These are phyloP conservation scores for Lucilia cuprina DNA, from an alignment of 1,140 invertebrate species.

Conservation along the genomic window DNA sequence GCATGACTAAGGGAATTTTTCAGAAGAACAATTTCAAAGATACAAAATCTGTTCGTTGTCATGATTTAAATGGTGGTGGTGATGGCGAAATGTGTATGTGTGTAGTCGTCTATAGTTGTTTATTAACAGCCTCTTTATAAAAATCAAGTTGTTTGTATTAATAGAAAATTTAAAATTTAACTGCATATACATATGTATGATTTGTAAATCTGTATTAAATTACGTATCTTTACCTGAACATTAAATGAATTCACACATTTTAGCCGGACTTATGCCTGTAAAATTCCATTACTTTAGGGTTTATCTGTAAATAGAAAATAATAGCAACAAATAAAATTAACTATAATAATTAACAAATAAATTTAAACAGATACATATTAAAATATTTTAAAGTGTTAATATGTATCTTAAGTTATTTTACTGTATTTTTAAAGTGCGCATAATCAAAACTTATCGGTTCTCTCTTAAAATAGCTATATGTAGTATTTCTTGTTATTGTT, in stretches of 20 bases:
- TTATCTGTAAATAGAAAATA: too few species aligned
- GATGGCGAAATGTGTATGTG: not conserved
- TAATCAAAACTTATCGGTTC: not conserved
- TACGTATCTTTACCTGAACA: too few species aligned
- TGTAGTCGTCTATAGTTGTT: not conserved
- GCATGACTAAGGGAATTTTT: not conserved
- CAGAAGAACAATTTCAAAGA: not conserved
- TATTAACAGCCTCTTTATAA: not conserved
- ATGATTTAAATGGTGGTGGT: not conserved
- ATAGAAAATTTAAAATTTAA: not conserved
- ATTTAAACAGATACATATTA: too few species aligned
- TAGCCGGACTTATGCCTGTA: too few species aligned
- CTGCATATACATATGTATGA: not conserved
- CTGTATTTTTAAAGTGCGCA: not conserved
- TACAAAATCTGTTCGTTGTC: not conserved
- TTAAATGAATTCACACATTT: too few species aligned
- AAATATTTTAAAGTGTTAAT: too few species aligned
- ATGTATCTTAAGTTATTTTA: too few species aligned
- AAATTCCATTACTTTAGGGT: too few species aligned
- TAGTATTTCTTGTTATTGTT: not conserved
- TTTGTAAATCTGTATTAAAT: too few species aligned
- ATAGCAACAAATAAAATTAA: too few species aligned
- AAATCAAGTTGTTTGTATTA: not conserved
- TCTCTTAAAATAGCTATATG: not conserved
- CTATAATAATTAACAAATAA: too few species aligned